Evolutionary conservation across 2,888 invertebrate genomes (phyloP).

Genomic region (Sarcophaga rosellei): DNA sequence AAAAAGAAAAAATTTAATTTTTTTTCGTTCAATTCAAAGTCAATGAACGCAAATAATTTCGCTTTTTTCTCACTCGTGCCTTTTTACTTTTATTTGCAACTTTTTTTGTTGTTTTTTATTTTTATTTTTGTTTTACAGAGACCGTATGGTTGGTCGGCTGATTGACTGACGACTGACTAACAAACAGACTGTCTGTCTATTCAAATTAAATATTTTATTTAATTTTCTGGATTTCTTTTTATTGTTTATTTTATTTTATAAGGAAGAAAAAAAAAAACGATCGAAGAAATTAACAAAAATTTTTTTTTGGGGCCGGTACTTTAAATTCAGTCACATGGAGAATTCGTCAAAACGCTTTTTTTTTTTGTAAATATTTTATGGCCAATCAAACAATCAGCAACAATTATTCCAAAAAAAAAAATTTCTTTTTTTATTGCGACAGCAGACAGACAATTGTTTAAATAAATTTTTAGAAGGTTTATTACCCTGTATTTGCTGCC

Average conservation of each 20-base stretch:
- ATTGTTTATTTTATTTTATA: slow-evolving; percentile 1
- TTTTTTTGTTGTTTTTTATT: neutral
- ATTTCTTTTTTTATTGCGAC: too few relatives aligned
- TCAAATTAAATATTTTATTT: neutral
- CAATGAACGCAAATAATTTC: slow-evolving; percentile 64
- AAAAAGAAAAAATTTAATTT: neutral
- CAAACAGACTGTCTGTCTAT: neutral
- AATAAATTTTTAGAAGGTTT: too few relatives aligned
- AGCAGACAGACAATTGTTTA: too few relatives aligned
- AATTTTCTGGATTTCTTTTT: neutral
- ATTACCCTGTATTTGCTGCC: too few relatives aligned
- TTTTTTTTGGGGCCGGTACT: neutral
- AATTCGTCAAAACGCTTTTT: neutral
- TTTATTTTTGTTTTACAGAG: neutral
- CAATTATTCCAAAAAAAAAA: too few relatives aligned
- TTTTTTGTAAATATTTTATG: neutral
- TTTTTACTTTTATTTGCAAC: neutral
- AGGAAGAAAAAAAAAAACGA: neutral
- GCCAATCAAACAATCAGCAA: neutral
- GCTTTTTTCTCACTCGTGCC: neutral
- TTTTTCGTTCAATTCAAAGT: slow-evolving; percentile 48
- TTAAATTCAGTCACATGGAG: neutral
- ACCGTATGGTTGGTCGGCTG: neutral
- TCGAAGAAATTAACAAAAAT: neutral
- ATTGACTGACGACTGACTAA: neutral